Conservation (phyloP, 2,113 vertebrate species). For the Cygnus buccinator region DNA sequence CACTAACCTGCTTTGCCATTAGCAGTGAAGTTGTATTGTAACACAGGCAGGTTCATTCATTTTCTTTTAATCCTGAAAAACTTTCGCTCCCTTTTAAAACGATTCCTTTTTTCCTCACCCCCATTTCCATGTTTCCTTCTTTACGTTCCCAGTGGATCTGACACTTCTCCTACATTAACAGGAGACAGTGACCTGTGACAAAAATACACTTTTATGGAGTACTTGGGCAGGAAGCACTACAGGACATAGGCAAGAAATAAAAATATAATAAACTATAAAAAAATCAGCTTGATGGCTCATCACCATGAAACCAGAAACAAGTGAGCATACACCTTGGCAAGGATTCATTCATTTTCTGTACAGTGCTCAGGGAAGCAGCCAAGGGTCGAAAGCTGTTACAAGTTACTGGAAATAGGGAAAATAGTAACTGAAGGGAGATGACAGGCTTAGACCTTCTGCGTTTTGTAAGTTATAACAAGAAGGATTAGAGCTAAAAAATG, state of each 20-base stretch:
- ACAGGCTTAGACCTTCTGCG: neutral
- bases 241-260: neutral
- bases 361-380: neutral
- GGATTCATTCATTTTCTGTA: neutral
- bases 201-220: constrained; percentile 12
- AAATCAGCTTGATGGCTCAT: neutral
- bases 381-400: neutral
- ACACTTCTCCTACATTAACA: constrained; percentile 13
- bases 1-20: neutral
- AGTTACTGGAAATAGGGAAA: neutral
- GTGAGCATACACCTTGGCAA: constrained; percentile 25
- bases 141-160: neutral
- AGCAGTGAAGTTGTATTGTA: neutral
- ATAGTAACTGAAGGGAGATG: neutral
- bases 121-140: neutral
- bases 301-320: constrained; percentile 12
- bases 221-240: constrained; percentile 12
- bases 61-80: neutral
- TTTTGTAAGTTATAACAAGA: neutral
- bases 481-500: neutral
- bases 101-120: neutral
- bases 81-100: constrained; percentile 24
- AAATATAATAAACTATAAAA: neutral
- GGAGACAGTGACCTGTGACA: constrained; percentile 27
- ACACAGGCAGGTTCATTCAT: neutral